Evolutionary conservation across 2,113 vertebrate genomes (phyloP), one percentile per base, ranked within the genome.

Genomic region (Nematolebias whitei): DNA sequence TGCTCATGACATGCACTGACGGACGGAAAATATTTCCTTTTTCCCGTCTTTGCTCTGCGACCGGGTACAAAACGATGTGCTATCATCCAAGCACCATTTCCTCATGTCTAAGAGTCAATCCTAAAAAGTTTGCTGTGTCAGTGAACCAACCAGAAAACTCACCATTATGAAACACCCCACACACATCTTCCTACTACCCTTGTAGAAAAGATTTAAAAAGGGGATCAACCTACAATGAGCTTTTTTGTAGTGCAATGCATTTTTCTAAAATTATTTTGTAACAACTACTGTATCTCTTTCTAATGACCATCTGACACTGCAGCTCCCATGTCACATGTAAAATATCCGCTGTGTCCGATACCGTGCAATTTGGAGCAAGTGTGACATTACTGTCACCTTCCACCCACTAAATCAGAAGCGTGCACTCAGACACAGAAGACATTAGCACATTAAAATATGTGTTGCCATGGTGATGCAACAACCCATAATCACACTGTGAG

Each of bases 401-500:
- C 74, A 66, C 79, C 78, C 78, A 79, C 83, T 50, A 23, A 54
- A 74, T 72, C 53, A 35, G 60, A 75, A 53, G 39, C 60, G 56
- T 44, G 56, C 50, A 60, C 69, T 57, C 47, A 57, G 66, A 67
- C 44, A 50, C 40, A 57, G 52, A 74, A 70, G 58, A 47, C 68
- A 80, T 65, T 63, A 61, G 59, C 44, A 49, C 66, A 57, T 56
- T 58, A 66, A 76, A 76, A 68, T 75, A 88, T 71, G 72, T 67
- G 90, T 89, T 90, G 62, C 88, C 71, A 79, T 83, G 80, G 83
- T 8, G 71, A 82, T 52, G 55, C n/a, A 2, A 82, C 80, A 81
- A 84, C 79, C 83, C 76, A 79, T 84, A 87, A 89, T 91, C 78
- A 82, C 64, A 63, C 52, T 68, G 39, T 48, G 58, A 75, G 65